Conservation (phyloP, 1,140 invertebrate genomes). For the Ganaspis sp. region DNA sequence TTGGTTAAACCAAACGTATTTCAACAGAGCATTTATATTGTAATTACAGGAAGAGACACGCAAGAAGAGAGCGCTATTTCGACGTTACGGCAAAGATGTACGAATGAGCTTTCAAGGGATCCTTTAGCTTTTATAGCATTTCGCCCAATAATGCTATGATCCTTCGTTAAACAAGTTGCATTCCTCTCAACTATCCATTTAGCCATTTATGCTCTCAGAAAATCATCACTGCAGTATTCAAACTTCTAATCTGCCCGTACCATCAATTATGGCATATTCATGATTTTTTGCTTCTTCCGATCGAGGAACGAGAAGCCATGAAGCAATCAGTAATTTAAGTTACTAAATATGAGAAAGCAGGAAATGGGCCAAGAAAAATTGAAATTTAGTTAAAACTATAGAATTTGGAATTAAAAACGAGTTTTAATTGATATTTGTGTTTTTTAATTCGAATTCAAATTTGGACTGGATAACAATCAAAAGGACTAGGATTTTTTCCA, state of each 20-base stretch:
- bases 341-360: constrained; percentile 14
- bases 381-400: too few relatives aligned
- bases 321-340: constrained; percentile 15
- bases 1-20: constrained; percentile 56
- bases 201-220: neutral
- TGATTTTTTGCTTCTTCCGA: neutral
- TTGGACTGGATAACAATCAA: too few relatives aligned
- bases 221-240: neutral
- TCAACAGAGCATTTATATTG: constrained; percentile 61
- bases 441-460: too few relatives aligned
- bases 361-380: neutral
- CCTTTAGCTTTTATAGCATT: neutral
- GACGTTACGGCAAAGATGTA: constrained; percentile 42
- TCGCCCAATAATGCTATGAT: neutral
- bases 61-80: constrained; percentile 63
- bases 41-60: constrained; percentile 63
- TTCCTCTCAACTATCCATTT: neutral
- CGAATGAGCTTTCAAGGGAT: constrained; percentile 16
- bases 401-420: neutral
- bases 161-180: neutral
- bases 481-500: too few relatives aligned
- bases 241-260: neutral
- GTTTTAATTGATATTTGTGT: neutral
- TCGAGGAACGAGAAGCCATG: neutral
- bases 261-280: constrained; percentile 1